Conservation (phyloP, 2,113 vertebrate species). For the Pseudopipra pipra region DNA sequence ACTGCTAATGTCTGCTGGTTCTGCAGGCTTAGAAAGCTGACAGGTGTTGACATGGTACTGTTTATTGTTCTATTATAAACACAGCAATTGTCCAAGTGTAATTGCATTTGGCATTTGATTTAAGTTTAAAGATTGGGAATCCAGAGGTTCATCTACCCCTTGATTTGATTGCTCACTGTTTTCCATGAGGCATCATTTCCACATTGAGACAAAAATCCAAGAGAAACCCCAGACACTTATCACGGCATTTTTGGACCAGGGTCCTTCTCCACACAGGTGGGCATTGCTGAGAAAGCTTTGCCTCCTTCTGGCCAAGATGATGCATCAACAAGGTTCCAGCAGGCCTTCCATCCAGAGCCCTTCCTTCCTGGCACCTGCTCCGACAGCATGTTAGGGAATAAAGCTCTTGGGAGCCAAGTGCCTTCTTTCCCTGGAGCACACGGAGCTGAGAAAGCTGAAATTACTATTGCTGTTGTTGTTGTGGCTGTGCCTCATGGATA, state of each 20-base stretch:
- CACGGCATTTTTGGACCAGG: not conserved
- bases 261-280: not conserved
- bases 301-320: not conserved
- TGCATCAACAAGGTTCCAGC: not conserved
- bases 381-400: not conserved
- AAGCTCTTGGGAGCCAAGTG: not conserved
- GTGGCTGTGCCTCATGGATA: not conserved
- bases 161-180: not conserved
- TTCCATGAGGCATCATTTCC: not conserved
- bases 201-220: not conserved
- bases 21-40: not conserved
- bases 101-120: not conserved
- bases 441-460: not conserved
- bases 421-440: not conserved
- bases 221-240: not conserved
- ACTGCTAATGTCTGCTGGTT: not conserved
- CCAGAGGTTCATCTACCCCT: not conserved
- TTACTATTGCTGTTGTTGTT: not conserved
- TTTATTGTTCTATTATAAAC: not conserved
- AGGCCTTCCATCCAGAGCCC: not conserved
- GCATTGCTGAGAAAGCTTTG: not conserved
- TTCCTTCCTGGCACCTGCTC: not conserved
- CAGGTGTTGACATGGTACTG: not conserved
- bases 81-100: accelerated
- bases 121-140: not conserved